A percentile compares a stretch with the other conserved stretches of the same genome.
Conservation (phyloP, 1,140 invertebrate genomes). For the Phymorhynchus buccinoides region DNA sequence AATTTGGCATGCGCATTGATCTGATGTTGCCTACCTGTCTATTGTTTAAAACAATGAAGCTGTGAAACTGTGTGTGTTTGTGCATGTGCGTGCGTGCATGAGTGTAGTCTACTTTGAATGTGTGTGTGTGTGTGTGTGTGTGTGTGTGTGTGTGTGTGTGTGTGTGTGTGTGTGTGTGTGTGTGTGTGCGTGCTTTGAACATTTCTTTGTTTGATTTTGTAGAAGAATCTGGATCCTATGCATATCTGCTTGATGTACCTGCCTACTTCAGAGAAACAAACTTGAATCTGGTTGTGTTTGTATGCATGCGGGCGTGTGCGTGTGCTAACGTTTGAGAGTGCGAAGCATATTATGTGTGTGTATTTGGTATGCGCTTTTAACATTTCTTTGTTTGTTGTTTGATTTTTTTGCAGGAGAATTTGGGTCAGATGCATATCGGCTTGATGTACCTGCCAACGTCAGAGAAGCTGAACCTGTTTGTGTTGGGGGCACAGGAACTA, state of each 20-base stretch:
- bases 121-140: slow-evolving; percentile 12
- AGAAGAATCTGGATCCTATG: no score
- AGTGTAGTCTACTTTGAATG: not conserved
- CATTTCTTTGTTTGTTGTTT: not conserved
- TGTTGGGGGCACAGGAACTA: slow-evolving; percentile 83
- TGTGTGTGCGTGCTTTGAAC: not conserved
- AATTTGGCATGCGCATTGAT: no score
- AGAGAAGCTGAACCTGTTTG: slow-evolving; percentile 83
- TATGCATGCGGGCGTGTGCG: no score
- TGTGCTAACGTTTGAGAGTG: no score
- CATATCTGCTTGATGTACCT: no score
- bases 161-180: not conserved
- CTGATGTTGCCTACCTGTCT: no score
- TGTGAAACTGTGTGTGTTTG: not conserved
- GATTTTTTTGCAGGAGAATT: slow-evolving; percentile 76
- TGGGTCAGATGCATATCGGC: slow-evolving; percentile 84
- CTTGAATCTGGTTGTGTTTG: no score
- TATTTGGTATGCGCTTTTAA: not conserved
- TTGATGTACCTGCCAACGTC: slow-evolving; percentile 84
- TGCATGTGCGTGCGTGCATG: not conserved
- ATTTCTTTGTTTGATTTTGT: not conserved
- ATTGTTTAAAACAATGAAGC: no score
- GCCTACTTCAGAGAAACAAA: no score
- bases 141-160: slow-evolving; percentile 17
- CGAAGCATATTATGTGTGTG: not conserved